Evolutionary conservation across 23 tunicate genomes (phyloP).

Genomic region (Clavelina lepadiformis): DNA sequence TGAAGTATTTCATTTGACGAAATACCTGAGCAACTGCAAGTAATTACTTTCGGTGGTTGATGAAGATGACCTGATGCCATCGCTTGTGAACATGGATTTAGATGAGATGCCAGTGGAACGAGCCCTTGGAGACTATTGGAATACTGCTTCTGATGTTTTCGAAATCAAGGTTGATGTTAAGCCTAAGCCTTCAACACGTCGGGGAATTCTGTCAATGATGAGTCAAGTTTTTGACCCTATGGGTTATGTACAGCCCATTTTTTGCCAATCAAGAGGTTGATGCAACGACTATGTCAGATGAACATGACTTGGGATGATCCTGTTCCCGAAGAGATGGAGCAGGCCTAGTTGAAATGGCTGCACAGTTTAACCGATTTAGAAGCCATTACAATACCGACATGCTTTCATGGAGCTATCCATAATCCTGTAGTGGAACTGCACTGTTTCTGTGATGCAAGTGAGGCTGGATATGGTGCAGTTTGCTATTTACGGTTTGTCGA

Average conservation of each 20-base stretch:
- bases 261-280: conserved; percentile 5
- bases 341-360: conserved; percentile 13
- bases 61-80: neutral
- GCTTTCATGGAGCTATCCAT: neutral
- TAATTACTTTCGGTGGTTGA: conserved; percentile 3
- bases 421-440: conserved; percentile 2
- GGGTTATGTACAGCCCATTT: conserved; percentile 7
- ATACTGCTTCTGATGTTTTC: neutral
- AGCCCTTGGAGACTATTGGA: conserved; percentile 14
- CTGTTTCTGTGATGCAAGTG: conserved; percentile 23
- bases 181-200: conserved; percentile 4
- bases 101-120: neutral
- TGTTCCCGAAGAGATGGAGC: neutral
- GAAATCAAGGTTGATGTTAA: conserved; percentile 4
- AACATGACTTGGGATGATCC: conserved; percentile 15
- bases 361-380: conserved; percentile 4
- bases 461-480: conserved; percentile 14
- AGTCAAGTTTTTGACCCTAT: conserved; percentile 14
- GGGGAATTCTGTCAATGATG: conserved; percentile 17
- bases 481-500: conserved; percentile 11
- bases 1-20: conserved; percentile 5
- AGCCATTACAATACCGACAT: conserved; percentile 6
- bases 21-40: conserved; percentile 1
- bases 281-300: conserved; percentile 7
- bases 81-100: neutral